phyloP scores from a whole-genome alignment of 2,113 vertebrate species.

The Osmerus eperlanus region DNA sequence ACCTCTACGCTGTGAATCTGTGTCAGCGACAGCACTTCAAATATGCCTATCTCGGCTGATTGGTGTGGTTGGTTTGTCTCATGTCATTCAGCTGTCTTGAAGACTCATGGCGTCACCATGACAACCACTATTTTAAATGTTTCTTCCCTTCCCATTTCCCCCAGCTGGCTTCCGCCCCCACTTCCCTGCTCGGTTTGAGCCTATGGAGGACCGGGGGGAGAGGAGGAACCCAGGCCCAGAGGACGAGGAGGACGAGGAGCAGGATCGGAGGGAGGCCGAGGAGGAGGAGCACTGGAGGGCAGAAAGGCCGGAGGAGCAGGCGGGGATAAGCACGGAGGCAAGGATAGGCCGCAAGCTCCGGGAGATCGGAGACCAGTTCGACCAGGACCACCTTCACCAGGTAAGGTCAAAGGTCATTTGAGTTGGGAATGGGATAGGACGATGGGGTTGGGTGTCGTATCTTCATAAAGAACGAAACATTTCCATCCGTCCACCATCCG shows the following conservation, averaged over 20 bases:
- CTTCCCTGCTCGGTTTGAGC: slow-evolving; percentile 63
- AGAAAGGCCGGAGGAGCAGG: slow-evolving; percentile 49
- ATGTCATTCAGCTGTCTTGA: not conserved
- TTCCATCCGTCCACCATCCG: too few relatives aligned
- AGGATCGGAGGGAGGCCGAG: slow-evolving; percentile 35
- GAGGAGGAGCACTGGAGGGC: slow-evolving; percentile 46
- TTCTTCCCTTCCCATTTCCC: not conserved
- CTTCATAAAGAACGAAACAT: too few relatives aligned
- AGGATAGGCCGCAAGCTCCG: slow-evolving; percentile 69
- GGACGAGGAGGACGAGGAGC: slow-evolving; percentile 38
- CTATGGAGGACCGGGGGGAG: slow-evolving; percentile 61
- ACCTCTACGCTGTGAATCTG: too few relatives aligned
- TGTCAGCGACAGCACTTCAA: too few relatives aligned
- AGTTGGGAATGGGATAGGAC: not conserved
- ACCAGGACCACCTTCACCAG: slow-evolving; percentile 67
- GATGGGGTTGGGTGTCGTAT: not conserved
- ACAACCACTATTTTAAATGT: not conserved
- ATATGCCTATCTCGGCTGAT: not conserved
- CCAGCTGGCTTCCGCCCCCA: slow-evolving; percentile 53
- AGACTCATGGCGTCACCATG: too few relatives aligned
- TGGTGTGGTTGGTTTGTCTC: not conserved
- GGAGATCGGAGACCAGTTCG: slow-evolving; percentile 71
- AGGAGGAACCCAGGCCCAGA: slow-evolving; percentile 36
- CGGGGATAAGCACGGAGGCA: slow-evolving; percentile 57
- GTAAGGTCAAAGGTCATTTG: slow-evolving; percentile 45